Base-by-base conservation (phyloP, 1,140 invertebrate genomes). In the Leptinotarsa defecta region DNA sequence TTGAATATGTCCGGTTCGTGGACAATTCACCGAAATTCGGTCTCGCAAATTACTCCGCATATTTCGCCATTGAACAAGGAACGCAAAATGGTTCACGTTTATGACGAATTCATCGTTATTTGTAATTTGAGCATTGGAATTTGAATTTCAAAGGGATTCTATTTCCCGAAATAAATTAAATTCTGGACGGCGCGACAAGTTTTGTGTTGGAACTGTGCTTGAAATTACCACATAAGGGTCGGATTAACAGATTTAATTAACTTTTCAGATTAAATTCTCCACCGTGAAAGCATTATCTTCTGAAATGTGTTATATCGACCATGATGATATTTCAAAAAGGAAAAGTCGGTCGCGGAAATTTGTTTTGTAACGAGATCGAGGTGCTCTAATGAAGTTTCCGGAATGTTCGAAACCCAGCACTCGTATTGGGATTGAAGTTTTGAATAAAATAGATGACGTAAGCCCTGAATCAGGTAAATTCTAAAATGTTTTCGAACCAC, bases 101-200 rank as follows among this genome's bases (percentile, higher is more conserved):
- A 69, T 74, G 68, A 74, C 73, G 65, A 74, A 74, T 74, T 74
- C 73, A 74, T 74, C 68, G 73, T 49, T 67, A 74, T 74, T 74
- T 74, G 73, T 74, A 67, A 74, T 74, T 74, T 74, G 34, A 43
- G 73, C 68, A 74, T 74, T 61, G 63, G 73, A 74, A 74, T 74
- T 74, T 75, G 43, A 75, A 70, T 64, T 75, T 75, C 68, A 75
- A 75, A 75, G 71, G 74, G 74, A 75, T 70, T 75, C 69, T 70
- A 75, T 75, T 75, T 75, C 74, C 74, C 71, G 74, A 70, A 75
- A 71, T 75, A 75, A 75, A 75, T 75, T 75, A 75, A 75, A 75
- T 75, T 63, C 48, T 71, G 48, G 52, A 48, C 57, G 24, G 74
- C 5, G 20, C 68, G 49, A 71, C 74, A 75, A 75, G 52, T 71